Percentiles rank a stretch among this genome's conserved stretches.
phyloP scores from a whole-genome alignment of 35 echinoderm and acorn worm genomes.

The Lytechinus variegatus region DNA sequence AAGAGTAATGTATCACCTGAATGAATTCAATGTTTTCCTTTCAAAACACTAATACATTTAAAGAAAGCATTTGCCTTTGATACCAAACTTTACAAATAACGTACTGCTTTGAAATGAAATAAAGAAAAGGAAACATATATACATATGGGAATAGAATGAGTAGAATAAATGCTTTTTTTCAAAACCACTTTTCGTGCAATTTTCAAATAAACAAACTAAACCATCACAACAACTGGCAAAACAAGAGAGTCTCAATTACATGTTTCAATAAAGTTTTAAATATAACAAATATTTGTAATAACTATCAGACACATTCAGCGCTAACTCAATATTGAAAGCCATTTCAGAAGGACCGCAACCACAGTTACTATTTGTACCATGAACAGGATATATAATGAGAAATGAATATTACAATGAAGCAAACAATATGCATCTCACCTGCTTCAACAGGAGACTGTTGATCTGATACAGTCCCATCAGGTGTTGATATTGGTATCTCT shows the following conservation, averaged over 20 bases:
- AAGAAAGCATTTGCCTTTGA: too few relatives aligned
- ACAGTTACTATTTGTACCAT: not conserved
- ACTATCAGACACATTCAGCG: not conserved
- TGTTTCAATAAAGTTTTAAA: not conserved
- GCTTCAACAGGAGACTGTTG: constrained; percentile 36
- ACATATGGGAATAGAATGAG: too few relatives aligned
- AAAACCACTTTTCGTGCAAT: not conserved
- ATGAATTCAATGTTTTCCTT: too few relatives aligned
- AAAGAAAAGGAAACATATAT: too few relatives aligned
- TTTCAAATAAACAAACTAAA: not conserved
- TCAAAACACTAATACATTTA: too few relatives aligned
- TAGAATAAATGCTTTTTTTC: too few relatives aligned
- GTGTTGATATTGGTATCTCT: constrained; percentile 27
- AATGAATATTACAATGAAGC: not conserved
- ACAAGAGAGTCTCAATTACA: not conserved
- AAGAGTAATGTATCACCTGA: too few relatives aligned
- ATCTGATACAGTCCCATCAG: constrained; percentile 4
- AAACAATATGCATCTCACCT: not conserved
- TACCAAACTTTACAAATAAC: too few relatives aligned
- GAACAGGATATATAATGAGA: not conserved
- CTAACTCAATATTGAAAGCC: not conserved
- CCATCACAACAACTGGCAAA: not conserved
- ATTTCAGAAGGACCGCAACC: not conserved
- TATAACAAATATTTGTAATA: not conserved
- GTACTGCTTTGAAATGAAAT: too few relatives aligned